Percentiles rank a stretch among this genome's conserved stretches.
Conservation (phyloP, 2,888 invertebrate species). For the Meiosimyza platycephala region DNA sequence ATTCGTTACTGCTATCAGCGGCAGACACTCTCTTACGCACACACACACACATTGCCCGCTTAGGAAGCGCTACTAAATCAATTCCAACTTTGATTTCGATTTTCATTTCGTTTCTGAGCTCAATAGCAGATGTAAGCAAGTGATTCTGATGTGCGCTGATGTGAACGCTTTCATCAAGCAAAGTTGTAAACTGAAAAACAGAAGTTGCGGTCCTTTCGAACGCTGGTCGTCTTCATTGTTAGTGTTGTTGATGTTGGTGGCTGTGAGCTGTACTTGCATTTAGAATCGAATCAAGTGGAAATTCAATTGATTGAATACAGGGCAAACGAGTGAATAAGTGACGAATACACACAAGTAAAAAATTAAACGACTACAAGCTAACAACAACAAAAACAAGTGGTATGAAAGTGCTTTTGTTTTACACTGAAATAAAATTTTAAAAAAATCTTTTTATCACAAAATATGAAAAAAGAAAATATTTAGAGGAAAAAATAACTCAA, state of each 20-base stretch:
- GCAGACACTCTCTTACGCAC: background rate
- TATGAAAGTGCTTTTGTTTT: too few relatives aligned
- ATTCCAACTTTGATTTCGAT: conserved; percentile 13
- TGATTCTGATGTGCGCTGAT: background rate
- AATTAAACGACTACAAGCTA: too few relatives aligned
- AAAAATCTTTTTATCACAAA: too few relatives aligned
- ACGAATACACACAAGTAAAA: too few relatives aligned
- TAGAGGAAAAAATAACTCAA: too few relatives aligned
- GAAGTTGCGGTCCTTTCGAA: too few relatives aligned
- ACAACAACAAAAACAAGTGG: too few relatives aligned
- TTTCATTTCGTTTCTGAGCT: conserved; percentile 14
- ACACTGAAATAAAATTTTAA: too few relatives aligned
- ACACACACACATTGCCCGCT: background rate
- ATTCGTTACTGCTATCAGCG: too few relatives aligned
- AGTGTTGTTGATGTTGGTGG: background rate
- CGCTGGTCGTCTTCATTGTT: background rate
- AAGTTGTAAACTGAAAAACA: too few relatives aligned
- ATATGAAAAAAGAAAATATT: too few relatives aligned
- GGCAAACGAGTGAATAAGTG: too few relatives aligned
- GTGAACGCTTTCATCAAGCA: background rate
- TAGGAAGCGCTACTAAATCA: conserved; percentile 1
- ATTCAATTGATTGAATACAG: conserved; percentile 7
- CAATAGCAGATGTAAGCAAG: conserved; percentile 8
- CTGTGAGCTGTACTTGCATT: background rate
- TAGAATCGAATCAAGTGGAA: conserved; percentile 11